Conservation (phyloP, 2,888 invertebrate genomes). For the Busseola fusca region DNA sequence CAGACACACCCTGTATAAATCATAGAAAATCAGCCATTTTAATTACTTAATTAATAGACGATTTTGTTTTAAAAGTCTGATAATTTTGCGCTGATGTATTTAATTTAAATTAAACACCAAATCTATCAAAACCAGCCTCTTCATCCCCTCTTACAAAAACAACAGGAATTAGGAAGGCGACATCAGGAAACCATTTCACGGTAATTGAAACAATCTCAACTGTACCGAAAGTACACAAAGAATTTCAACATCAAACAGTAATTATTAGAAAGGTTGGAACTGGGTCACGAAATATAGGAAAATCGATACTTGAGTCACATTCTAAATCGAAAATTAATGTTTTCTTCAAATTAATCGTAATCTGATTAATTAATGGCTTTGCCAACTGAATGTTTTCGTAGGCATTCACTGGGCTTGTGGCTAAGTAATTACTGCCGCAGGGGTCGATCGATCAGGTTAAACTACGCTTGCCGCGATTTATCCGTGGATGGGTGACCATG, state of each 20-base stretch:
- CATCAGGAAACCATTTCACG: constrained; percentile 18
- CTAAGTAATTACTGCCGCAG: neutral
- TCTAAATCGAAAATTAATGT: constrained; percentile 41
- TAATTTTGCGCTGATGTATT: neutral
- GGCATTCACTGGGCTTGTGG: neutral
- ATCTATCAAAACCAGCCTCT: constrained; percentile 4
- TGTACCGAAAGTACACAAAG: constrained; percentile 35
- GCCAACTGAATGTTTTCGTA: constrained; percentile 8
- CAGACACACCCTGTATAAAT: no score
- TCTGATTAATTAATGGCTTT: constrained; percentile 44
- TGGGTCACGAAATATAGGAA: constrained; percentile 42
- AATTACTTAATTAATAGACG: neutral
- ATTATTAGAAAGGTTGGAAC: constrained; percentile 32
- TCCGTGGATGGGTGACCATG: no score
- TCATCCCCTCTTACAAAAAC: constrained; percentile 7
- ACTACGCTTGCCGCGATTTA: no score
- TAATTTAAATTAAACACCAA: neutral
- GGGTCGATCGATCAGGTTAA: neutral
- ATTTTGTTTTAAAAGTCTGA: neutral
- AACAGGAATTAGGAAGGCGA: neutral
- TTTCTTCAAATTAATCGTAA: constrained; percentile 38
- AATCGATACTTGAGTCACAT: constrained; percentile 39
- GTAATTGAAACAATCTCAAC: constrained; percentile 26
- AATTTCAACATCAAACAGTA: constrained; percentile 36
- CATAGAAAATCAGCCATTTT: neutral